Conservation (phyloP, 2,113 vertebrate species). For the Gymnogyps californianus region DNA sequence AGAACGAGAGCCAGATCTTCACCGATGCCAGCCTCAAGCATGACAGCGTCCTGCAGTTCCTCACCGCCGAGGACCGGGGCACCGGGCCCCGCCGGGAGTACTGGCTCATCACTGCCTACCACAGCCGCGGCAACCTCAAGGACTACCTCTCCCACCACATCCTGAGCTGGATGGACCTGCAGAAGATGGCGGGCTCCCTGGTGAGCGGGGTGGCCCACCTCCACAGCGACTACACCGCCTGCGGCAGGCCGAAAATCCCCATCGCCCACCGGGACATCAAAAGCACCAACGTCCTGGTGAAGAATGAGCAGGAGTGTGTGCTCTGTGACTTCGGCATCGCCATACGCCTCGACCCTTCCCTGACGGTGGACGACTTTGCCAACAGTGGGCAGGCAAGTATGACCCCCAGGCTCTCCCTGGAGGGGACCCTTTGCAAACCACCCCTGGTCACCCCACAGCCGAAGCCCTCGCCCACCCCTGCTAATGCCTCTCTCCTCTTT, state of each 20-base stretch:
- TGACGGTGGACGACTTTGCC: constrained; percentile 85
- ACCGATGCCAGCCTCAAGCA: constrained; percentile 81
- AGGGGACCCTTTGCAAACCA: background rate
- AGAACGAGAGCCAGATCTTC: constrained; percentile 83
- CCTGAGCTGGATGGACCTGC: constrained; percentile 83
- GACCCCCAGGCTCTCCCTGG: accelerated
- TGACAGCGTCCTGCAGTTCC: constrained; percentile 82
- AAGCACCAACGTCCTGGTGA: constrained; percentile 87
- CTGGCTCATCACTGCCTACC: constrained; percentile 89
- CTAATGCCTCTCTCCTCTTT: background rate
- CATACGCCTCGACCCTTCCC: constrained; percentile 80
- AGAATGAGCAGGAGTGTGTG: constrained; percentile 77
- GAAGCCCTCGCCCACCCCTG: accelerated
- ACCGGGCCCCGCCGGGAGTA: constrained; percentile 75
- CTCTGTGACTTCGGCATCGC: constrained; percentile 90
- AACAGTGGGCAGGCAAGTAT: constrained; percentile 85
- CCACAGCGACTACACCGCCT: constrained; percentile 82
- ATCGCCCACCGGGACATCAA: constrained; percentile 89
- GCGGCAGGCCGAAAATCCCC: constrained; percentile 79
- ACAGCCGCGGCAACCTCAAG: constrained; percentile 86
- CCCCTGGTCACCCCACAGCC: accelerated
- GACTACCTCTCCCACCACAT: constrained; percentile 80
- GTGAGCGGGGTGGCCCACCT: constrained; percentile 85
- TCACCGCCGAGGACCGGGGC: constrained; percentile 79
- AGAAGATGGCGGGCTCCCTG: constrained; percentile 79